Percentiles rank a stretch among this genome's conserved stretches.
These are phyloP conservation scores for Ostrea edulis DNA, from an alignment of 1,140 invertebrate species.

Conservation along the genomic window DNA sequence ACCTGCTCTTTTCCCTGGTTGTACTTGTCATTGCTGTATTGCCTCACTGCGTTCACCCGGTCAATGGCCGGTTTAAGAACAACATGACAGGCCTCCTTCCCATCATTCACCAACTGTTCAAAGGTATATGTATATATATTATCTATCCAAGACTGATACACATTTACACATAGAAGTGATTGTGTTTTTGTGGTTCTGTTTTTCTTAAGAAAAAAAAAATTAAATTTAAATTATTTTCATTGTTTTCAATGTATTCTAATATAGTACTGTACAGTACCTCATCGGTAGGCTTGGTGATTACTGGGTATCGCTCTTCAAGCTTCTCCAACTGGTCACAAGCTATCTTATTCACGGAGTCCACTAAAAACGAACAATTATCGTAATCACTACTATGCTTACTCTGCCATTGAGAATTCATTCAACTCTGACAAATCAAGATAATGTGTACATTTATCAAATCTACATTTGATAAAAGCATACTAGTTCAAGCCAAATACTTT, in stretches of 20 bases:
- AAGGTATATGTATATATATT: background rate
- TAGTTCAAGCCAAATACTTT: no score
- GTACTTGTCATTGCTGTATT: slow-evolving; percentile 59
- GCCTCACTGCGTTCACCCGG: slow-evolving; percentile 59
- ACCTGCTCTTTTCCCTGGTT: slow-evolving; percentile 54
- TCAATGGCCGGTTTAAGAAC: slow-evolving; percentile 65
- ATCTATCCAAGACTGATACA: background rate
- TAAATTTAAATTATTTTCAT: background rate
- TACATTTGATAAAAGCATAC: no score
- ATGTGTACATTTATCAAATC: background rate
- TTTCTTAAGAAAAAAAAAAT: no score
- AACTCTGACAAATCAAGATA: background rate
- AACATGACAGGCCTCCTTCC: slow-evolving; percentile 60
- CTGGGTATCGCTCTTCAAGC: slow-evolving; percentile 67
- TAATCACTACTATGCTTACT: background rate
- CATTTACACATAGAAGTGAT: no score
- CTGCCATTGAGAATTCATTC: background rate
- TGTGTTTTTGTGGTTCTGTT: no score
- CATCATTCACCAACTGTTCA: slow-evolving; percentile 60
- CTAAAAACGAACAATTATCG: slow-evolving; percentile 35
- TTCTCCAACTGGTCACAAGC: slow-evolving; percentile 65
- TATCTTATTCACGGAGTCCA: slow-evolving; percentile 59
- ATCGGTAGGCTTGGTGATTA: slow-evolving; percentile 65
- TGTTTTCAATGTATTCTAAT: background rate
- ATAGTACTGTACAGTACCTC: slow-evolving; percentile 53